Base-by-base conservation (phyloP, 2,888 invertebrate genomes). In the Drosophila antonietae region DNA sequence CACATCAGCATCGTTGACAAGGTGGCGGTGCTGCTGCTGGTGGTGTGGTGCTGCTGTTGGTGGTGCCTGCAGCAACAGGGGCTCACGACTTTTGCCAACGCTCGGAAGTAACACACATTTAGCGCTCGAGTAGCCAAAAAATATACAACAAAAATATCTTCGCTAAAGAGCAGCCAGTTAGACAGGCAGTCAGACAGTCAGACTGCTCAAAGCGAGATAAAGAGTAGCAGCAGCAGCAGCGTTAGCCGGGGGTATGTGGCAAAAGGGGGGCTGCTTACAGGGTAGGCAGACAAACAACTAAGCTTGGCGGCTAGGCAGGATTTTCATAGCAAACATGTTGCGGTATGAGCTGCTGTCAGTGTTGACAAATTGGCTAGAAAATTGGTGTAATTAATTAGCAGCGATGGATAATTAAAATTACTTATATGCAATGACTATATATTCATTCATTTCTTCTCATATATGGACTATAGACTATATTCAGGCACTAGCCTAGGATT, bases 21-120 rank as follows among this genome's bases (percentile, higher is more conserved):
- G 7, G 49, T 23, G 51, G 46, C 23, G 43, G n/a, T 10, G n/a
- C 33, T 23, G 8, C 3, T 14, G 41, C 14, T 4, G 31, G 28
- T 28, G 28, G 6, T 23, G 14, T 18, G 62, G 49, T 15, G 47
- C 9, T 49, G 28, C 44, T 37, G 37, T 15, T 14, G 35, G 14
- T 20, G 12, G 18, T 35, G 18, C 14, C 46, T 20, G 57, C 18
- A 31, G 56, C 23, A 35, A 14, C 39, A n/a, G 41, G 15, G 56
- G 23, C 83, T 88, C 83, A 89, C 83, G 89, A 83, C 89, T 79
- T 74, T 71, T 64, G 67, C 68, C 67, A 77, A 69, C 63, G 84
- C 79, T 85, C 84, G 88, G 89, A 89, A 89, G 85, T 85, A 85
- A 85, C 89, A 89, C 89, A 85, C 85, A 88, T 89, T 88, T 84